These are phyloP conservation scores for Passerina amoena DNA, from an alignment of 2,113 vertebrate genomes.

Conservation along the genomic window DNA sequence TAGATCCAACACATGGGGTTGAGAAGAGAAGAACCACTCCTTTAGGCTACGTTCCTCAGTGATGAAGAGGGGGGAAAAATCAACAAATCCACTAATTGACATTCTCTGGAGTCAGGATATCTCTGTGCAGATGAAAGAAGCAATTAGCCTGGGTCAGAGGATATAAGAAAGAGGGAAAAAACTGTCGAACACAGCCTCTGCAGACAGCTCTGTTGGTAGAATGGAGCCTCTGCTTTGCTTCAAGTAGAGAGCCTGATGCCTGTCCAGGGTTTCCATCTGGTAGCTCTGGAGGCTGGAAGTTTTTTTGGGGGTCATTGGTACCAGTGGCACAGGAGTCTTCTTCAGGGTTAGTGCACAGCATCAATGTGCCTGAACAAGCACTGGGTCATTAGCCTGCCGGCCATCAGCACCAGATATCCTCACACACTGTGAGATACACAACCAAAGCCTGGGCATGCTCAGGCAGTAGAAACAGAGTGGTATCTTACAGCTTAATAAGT, in stretches of 20 bases:
- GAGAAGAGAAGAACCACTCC: neutral
- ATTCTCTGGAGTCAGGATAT: neutral
- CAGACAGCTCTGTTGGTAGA: neutral
- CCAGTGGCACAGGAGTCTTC: neutral
- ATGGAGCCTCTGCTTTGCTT: neutral
- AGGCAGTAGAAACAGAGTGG: neutral
- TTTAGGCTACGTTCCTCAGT: neutral
- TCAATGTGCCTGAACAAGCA: neutral
- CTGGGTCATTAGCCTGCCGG: neutral
- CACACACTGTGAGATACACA: neutral
- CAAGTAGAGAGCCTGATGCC: neutral
- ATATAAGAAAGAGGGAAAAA: neutral
- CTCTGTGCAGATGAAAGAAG: neutral
- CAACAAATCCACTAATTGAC: neutral
- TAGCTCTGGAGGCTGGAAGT: neutral
- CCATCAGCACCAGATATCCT: neutral
- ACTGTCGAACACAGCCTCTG: neutral
- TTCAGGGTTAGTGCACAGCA: neutral
- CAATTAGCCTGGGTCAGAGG: conserved; percentile 19
- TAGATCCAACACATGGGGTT: neutral
- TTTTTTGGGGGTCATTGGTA: neutral
- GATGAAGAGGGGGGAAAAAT: neutral
- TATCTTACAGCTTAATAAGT: neutral
- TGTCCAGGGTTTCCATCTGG: neutral
- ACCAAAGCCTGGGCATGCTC: neutral